Percentiles rank a stretch among this genome's conserved stretches.
These are phyloP conservation scores for Geophilus truncorum DNA, from an alignment of 2,888 invertebrate species.

Conservation along the genomic window DNA sequence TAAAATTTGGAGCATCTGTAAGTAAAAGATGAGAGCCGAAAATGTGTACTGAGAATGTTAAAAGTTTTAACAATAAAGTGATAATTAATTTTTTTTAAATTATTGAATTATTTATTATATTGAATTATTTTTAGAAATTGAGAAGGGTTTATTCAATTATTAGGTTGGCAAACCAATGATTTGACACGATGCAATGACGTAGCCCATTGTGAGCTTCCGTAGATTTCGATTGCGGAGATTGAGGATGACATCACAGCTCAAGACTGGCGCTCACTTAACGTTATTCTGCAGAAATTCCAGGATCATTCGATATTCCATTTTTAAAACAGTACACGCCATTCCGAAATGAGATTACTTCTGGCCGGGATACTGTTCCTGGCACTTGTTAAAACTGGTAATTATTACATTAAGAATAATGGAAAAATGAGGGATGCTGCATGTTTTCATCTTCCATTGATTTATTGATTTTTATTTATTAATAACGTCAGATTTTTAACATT, in stretches of 20 bases:
- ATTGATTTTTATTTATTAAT: too few relatives aligned
- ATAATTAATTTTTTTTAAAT: too few relatives aligned
- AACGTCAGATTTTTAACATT: too few relatives aligned
- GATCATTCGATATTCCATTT: background rate
- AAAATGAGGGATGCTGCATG: background rate
- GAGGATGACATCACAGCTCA: background rate
- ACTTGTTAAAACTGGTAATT: background rate
- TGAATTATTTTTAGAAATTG: too few relatives aligned
- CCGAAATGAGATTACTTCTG: background rate
- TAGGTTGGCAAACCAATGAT: too few relatives aligned
- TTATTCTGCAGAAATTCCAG: background rate
- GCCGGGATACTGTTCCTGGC: background rate
- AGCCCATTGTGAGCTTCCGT: background rate
- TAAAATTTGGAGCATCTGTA: background rate
- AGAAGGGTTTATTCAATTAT: too few relatives aligned
- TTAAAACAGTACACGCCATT: background rate
- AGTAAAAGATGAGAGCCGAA: background rate
- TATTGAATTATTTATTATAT: too few relatives aligned
- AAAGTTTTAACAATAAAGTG: too few relatives aligned
- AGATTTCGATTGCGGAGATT: background rate
- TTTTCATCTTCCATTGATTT: background rate
- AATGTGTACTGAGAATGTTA: too few relatives aligned
- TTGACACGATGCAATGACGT: too few relatives aligned
- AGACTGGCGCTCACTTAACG: background rate
- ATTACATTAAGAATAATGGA: background rate